Conservation (phyloP, 2,113 vertebrate genomes). For the Syrmaticus mikado region DNA sequence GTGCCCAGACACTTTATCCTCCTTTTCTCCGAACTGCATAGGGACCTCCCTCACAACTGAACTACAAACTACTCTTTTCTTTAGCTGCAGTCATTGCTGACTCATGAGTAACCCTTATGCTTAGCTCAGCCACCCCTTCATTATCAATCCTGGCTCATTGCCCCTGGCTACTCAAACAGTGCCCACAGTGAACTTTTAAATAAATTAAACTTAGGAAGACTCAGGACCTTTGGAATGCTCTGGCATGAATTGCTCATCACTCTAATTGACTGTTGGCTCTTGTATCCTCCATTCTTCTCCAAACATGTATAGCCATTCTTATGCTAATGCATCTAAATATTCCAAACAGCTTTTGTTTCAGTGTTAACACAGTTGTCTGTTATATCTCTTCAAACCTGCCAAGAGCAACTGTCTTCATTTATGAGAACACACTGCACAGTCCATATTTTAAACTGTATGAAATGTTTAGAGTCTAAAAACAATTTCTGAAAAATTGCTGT, state of each 20-base stretch:
- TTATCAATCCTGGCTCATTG: constrained; percentile 15
- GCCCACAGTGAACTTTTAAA: constrained; percentile 6
- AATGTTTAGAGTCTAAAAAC: background rate
- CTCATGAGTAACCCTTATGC: constrained; percentile 5
- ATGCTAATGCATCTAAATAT: background rate
- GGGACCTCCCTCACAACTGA: background rate
- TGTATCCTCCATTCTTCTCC: background rate
- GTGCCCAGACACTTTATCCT: background rate
- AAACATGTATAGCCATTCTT: background rate
- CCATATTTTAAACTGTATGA: background rate
- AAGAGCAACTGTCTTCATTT: background rate
- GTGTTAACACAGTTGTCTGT: constrained; percentile 8
- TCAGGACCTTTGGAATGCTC: constrained; percentile 6
- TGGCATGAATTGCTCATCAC: background rate
- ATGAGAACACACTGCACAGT: background rate
- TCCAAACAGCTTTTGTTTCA: constrained; percentile 14
- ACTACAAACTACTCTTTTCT: background rate
- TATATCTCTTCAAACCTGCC: background rate
- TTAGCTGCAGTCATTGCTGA: constrained; percentile 20
- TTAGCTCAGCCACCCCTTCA: constrained; percentile 51
- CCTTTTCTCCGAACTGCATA: background rate
- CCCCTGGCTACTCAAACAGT: background rate
- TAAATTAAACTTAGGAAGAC: constrained; percentile 19
- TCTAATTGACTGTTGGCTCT: background rate
- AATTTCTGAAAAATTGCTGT: background rate